Evolutionary conservation across 2,888 invertebrate genomes (phyloP), one percentile per base, ranked within the genome.

Genomic region (Drosophila eohydei): DNA sequence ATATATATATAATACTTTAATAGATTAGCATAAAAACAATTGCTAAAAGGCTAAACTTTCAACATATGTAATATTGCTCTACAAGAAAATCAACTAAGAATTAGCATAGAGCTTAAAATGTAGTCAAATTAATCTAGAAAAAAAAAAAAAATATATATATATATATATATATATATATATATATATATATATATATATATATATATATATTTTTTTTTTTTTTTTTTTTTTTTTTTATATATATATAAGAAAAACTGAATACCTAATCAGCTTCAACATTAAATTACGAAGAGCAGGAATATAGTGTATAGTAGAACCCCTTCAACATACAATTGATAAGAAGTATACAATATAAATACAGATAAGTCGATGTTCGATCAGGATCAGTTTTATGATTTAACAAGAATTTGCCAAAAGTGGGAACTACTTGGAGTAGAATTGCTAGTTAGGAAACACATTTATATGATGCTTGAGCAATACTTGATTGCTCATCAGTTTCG

Each of bases 401-500:
- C n/a, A 2, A n/a, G 30, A 48, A n/a, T 30, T 48, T 9, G 30
- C n/a, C n/a, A 30, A n/a, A 28, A 9, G 8, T 48, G 28, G 1
- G n/a, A 4, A 14, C 21, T 21, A 21, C 21, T 21, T 21, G 21
- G 21, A 21, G 21, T 21, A 1, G 21, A 21, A 21, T 1, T 44
- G 14, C 14, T 26, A 3, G 44, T 12, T 12, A 26, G 14, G 46
- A 4, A n/a, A 28, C 2, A 34, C 34, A 34, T 34, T n/a, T n/a
- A 40, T 51, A 21, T 51, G 16, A 4, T 28, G 46, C 32, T n/a
- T 14, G n/a, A 52, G 21, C 32, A 52, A 26, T 52, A 21, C 36
- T 52, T 12, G 50, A 32, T 12, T 32, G 52, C 34, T 56, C 40
- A 61, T 61, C 66, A 50, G 32, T 12, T 50, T 32, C 16, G 8